Conservation (phyloP, 2,888 invertebrate species). For the Lumbricus terrestris region DNA sequence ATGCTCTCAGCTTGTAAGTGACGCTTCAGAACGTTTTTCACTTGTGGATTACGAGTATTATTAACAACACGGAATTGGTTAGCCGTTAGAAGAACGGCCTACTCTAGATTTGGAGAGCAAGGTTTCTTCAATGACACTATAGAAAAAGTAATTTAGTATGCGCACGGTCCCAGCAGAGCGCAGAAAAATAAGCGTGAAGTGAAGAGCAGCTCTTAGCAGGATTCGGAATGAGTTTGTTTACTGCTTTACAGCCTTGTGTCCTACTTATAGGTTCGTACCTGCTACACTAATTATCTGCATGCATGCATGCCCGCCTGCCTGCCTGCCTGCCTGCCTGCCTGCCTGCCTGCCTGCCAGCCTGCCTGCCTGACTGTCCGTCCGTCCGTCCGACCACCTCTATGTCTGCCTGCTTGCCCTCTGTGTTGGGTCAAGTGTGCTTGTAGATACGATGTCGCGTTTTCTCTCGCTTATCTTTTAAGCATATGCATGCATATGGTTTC, state of each 20-base stretch:
- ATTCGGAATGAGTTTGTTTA: background rate
- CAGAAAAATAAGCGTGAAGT: background rate
- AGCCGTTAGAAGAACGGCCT: too few relatives aligned
- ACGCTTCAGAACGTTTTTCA: too few relatives aligned
- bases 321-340: background rate
- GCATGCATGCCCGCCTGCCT: background rate
- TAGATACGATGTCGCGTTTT: background rate
- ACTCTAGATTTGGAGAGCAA: background rate
- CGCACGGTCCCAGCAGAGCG: background rate
- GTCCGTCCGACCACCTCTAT: too few relatives aligned
- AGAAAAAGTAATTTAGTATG: background rate
- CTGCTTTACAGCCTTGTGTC: background rate
- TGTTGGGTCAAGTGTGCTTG: background rate
- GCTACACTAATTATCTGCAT: background rate
- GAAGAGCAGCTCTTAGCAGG: background rate
- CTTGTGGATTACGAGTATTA: too few relatives aligned
- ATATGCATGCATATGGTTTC: too few relatives aligned
- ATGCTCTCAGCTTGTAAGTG: too few relatives aligned
- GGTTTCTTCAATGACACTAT: background rate
- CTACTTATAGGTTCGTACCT: background rate
- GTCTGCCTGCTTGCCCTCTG: too few relatives aligned
- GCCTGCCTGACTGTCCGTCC: too few relatives aligned
- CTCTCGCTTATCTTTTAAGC: background rate
- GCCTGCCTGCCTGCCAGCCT: too few relatives aligned
- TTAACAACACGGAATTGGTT: background rate